Base-by-base conservation (phyloP, 2,113 vertebrate species). In the Tachysurus fulvidraco region DNA sequence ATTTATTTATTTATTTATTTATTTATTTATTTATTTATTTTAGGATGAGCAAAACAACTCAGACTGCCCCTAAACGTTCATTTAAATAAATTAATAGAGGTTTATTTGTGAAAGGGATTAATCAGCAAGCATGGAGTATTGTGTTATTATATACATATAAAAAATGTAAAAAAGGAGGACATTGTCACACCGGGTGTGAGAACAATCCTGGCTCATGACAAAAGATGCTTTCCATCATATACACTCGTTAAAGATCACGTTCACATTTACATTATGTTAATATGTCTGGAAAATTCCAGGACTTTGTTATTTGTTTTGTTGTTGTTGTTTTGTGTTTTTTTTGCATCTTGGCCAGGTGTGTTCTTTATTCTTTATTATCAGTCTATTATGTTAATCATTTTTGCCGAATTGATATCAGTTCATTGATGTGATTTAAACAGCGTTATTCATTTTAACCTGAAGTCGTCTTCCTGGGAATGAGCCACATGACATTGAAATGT, bases 1-100 rank as follows among this genome's bases (percentile, higher is more conserved):
- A 54, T 85, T 89, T 88, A 81, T 77, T 83, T 90, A 19, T 30
- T 83, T 84, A 60, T 91, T 92, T 84, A 54, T 85, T 89, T 88
- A 81, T 93, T 91, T 94, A 19, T 30, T 83, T 84, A 60, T 91
- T 92, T 84, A 54, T 85, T 89, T 88, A 81, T 77, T 83, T 90
- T 84, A 88, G 62, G 54, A 90, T 87, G 83, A 90, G 84, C 82
- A 59, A 41, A 55, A 57, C 54, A 64, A 81, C 60, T 52, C 54
- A 67, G 69, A 69, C 79, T 46, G 36, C 7, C n/a, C 74, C 14
- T 5, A 77, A 77, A 52, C 89, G 73, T 83, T n/a, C 62, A 73
- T 89, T 62, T 87, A 65, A 87, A 87, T 85, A 52, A 71, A 87
- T 87, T 41, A 69, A 44, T 46, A 83, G 86, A 77, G 78, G 69